phyloP scores from a whole-genome alignment of 2,797 vertebrate species.

The Enteromius anoplus region DNA sequence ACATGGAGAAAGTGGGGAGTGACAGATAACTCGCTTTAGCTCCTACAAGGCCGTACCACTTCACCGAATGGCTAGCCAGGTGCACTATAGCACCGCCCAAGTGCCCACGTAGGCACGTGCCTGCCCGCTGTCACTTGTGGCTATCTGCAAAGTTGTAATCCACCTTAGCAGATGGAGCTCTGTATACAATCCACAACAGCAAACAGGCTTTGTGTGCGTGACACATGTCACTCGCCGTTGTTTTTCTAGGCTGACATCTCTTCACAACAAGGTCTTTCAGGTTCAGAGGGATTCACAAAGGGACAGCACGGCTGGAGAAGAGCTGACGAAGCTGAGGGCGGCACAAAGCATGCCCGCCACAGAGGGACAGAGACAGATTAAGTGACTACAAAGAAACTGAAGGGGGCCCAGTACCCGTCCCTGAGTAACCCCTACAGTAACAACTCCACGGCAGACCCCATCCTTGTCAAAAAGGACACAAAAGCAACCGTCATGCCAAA shows the following conservation, averaged over 20 bases:
- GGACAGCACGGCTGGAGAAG: slow-evolving; percentile 62
- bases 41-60: slow-evolving; percentile 58
- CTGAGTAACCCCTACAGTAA: slow-evolving; percentile 55
- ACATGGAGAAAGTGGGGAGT: slow-evolving; percentile 68
- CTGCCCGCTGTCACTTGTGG: slow-evolving; percentile 65
- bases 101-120: not conserved
- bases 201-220: slow-evolving; percentile 71
- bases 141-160: slow-evolving; percentile 72
- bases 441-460: slow-evolving; percentile 59
- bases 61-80: slow-evolving; percentile 61
- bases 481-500: slow-evolving; percentile 50
- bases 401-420: slow-evolving; percentile 32
- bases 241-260: slow-evolving; percentile 73
- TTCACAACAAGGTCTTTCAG: slow-evolving; percentile 71
- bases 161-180: slow-evolving; percentile 72
- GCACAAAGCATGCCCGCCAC: slow-evolving; percentile 68
- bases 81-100: slow-evolving; percentile 41
- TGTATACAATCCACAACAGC: slow-evolving; percentile 62
- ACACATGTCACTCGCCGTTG: slow-evolving; percentile 78
- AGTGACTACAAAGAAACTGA: slow-evolving; percentile 72
- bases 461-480: slow-evolving; percentile 40
- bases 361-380: slow-evolving; percentile 75
- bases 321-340: slow-evolving; percentile 74
- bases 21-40: slow-evolving; percentile 67
- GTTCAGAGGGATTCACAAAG: slow-evolving; percentile 70